phyloP scores from a whole-genome alignment of 2,797 vertebrate species.

The Sebastes diaconus region DNA sequence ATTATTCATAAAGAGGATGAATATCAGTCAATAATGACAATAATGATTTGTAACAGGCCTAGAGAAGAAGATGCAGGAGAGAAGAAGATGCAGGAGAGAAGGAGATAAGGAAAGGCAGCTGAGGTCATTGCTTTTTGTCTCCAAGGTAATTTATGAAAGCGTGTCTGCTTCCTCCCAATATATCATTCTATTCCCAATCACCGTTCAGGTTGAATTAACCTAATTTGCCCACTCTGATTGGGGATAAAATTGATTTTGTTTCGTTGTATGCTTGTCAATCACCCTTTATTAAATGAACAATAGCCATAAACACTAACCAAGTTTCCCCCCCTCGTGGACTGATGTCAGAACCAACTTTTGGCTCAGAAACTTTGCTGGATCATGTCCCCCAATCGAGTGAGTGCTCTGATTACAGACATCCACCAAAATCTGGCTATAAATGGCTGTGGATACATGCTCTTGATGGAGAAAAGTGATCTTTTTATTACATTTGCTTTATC shows the following conservation, averaged over 20 bases:
- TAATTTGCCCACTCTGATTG: slow-evolving; percentile 55
- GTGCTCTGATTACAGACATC: slow-evolving; percentile 48
- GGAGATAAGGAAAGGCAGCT: neutral
- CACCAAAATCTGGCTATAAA: neutral
- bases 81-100: neutral
- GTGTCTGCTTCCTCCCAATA: neutral
- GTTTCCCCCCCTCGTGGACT: neutral
- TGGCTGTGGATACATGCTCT: neutral
- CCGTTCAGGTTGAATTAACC: slow-evolving; percentile 60
- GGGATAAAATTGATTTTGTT: slow-evolving; percentile 47
- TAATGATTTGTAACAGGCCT: neutral
- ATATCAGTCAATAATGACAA: neutral
- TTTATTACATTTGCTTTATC: slow-evolving; percentile 51
- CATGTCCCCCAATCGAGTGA: slow-evolving; percentile 9
- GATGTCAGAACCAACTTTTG: slow-evolving; percentile 40
- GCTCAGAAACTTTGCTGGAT: slow-evolving; percentile 32
- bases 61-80: neutral
- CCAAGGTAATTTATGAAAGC: slow-evolving; percentile 46
- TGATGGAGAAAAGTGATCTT: slow-evolving; percentile 33
- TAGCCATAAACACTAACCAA: slow-evolving; percentile 33
- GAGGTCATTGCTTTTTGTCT: slow-evolving; percentile 44
- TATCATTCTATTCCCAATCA: slow-evolving; percentile 52
- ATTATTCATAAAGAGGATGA: neutral
- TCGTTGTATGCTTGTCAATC: slow-evolving; percentile 59
- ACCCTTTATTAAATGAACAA: slow-evolving; percentile 54